These are phyloP conservation scores for Sebastiscus albofasciatus DNA, from an alignment of 2,797 vertebrate genomes.

Conservation along the genomic window DNA sequence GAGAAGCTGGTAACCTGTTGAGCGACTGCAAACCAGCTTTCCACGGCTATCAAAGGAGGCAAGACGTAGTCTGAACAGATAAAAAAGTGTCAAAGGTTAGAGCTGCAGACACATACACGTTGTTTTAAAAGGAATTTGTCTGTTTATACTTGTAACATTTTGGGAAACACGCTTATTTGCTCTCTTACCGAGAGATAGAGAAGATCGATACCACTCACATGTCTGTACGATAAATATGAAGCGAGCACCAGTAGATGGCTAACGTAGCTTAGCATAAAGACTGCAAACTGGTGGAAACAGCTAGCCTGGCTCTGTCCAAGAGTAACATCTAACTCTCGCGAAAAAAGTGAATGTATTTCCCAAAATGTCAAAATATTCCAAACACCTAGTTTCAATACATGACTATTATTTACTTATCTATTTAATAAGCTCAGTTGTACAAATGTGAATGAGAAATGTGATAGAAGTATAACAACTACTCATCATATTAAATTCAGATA, in stretches of 20 bases:
- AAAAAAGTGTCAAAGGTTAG: not conserved
- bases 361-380: too few species aligned
- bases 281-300: too few species aligned
- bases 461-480: not conserved
- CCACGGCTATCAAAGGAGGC: conserved; percentile 94
- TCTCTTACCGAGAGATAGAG: not conserved
- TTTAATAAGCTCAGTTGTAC: not conserved
- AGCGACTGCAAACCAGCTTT: conserved; percentile 91
- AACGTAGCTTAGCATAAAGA: too few species aligned
- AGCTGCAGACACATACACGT: not conserved
- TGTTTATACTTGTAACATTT: not conserved
- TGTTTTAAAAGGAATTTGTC: not conserved
- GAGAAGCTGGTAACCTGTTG: conserved; percentile 94
- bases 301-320: not conserved
- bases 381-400: not conserved
- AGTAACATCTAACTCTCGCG: not conserved
- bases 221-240: not conserved
- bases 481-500: not conserved
- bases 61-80: conserved; percentile 87
- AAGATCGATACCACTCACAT: not conserved
- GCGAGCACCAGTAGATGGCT: too few species aligned
- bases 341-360: not conserved
- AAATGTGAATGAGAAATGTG: not conserved
- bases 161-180: not conserved
- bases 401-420: not conserved